Conservation (phyloP, 2,113 vertebrate species). For the Picathartes gymnocephalus region DNA sequence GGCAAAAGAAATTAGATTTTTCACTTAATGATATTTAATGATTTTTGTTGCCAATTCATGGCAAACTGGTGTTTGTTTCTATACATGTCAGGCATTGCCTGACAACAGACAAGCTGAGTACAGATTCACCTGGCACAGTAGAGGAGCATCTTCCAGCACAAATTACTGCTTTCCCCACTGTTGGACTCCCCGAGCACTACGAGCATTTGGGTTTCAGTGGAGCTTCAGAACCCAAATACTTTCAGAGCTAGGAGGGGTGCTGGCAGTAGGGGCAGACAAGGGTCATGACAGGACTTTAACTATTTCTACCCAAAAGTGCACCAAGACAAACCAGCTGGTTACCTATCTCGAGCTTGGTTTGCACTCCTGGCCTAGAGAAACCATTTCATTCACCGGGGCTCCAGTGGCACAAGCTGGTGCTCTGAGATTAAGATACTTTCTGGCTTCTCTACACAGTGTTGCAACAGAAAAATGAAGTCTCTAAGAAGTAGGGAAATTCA, state of each 20-base stretch:
- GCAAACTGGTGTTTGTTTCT: background rate
- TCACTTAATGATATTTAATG: background rate
- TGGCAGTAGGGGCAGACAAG: background rate
- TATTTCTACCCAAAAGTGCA: background rate
- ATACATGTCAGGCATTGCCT: background rate
- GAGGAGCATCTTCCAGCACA: background rate
- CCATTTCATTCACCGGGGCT: background rate
- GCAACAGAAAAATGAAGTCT: background rate
- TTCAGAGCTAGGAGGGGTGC: background rate
- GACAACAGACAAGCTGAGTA: background rate
- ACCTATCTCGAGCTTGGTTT: background rate
- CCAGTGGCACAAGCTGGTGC: background rate
- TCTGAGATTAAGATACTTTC: background rate
- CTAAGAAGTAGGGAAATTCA: background rate
- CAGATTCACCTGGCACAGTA: background rate
- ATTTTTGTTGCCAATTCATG: background rate
- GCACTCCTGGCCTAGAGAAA: too few species aligned
- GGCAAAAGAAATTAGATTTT: background rate
- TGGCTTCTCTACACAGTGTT: background rate
- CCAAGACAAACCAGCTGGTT: background rate
- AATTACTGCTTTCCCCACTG: background rate
- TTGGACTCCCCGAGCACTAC: background rate
- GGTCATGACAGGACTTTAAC: background rate
- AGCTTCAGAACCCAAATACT: background rate
- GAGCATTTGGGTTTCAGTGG: background rate